Base-by-base conservation (phyloP, 2,113 vertebrate genomes). In the Onychostoma macrolepis region DNA sequence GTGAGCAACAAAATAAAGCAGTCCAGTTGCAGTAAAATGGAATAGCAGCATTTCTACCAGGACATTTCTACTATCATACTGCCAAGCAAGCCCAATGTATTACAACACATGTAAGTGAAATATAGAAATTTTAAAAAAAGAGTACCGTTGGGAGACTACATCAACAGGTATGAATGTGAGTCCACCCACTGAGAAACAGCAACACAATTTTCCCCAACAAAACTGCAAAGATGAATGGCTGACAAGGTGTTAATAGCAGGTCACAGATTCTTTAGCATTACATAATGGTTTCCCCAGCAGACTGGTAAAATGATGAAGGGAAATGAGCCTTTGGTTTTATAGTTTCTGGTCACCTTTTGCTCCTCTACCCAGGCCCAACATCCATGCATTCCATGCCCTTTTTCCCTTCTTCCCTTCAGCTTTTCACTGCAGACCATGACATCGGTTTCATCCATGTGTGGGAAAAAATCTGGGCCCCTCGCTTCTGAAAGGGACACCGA, bases 371-470 rank as follows among this genome's bases (percentile, higher is more conserved):
- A 15, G 91, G 87, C 79, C 90, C 88, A 82, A 90, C 85, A 94
- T 94, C 91, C 89, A 82, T 85, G 88, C 92, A 93, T 93, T 93
- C 92, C 92, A 92, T 85, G 88, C 77, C 90, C 85, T 82, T 93
- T 88, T 93, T 93, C 90, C 90, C 84, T 82, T 93, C 87, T 93
- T 93, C 90, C 91, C 84, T 91, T 76, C 86, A 72, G 38, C 88
- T 92, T 88, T 87, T 48, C 67, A 33, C 76, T 77, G 58, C 45
- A 86, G 86, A 87, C 90, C 90, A 89, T 93, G 93, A 93, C 92
- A 91, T 91, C 86, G 87, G 92, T 89, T 87, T 91, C 87, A 91
- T 92, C 92, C 92, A 93, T 89, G 80, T 94, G 93, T 93, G 92
- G 92, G 93, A 93, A 80, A 61, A 75, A 84, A 79, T 85, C 86